Percentiles rank a stretch among this genome's conserved stretches.
Evolutionary conservation across 2,113 vertebrate genomes (phyloP).

Genomic region (Platanista minor): DNA sequence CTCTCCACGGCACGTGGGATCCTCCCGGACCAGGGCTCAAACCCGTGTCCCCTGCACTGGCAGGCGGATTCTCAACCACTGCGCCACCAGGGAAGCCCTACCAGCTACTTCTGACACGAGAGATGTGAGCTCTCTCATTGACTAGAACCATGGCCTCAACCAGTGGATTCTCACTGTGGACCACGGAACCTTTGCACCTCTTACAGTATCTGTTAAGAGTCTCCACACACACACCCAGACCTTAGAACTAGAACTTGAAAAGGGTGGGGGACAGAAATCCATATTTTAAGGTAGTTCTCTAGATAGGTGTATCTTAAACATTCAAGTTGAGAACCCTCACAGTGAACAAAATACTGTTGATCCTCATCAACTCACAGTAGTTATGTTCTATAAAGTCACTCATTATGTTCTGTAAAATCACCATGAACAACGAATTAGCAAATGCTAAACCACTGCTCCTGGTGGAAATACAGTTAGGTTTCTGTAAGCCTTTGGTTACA

Average conservation of each 20-base stretch:
- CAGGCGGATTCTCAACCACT: no score
- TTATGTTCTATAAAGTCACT: background rate
- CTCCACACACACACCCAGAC: background rate
- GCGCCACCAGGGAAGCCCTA: background rate
- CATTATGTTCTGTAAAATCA: background rate
- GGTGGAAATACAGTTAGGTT: background rate
- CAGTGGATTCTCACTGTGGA: background rate
- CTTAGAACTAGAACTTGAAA: background rate
- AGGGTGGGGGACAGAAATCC: background rate
- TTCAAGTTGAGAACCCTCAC: background rate
- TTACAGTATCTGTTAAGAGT: background rate
- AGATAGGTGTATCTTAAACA: background rate
- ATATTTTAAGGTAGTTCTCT: background rate
- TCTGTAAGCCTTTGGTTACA: background rate
- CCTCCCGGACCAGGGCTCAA: no score
- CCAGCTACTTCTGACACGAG: background rate
- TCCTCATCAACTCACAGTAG: background rate
- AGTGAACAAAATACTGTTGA: background rate
- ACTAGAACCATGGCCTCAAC: background rate
- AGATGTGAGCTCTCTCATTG: background rate
- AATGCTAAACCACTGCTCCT: background rate
- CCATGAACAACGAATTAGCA: background rate
- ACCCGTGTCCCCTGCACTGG: no score
- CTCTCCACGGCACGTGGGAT: fast-evolving
- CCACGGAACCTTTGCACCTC: background rate